Evolutionary conservation across 2,888 invertebrate genomes (phyloP).

Genomic region (Pristionchus fissidentatus): DNA sequence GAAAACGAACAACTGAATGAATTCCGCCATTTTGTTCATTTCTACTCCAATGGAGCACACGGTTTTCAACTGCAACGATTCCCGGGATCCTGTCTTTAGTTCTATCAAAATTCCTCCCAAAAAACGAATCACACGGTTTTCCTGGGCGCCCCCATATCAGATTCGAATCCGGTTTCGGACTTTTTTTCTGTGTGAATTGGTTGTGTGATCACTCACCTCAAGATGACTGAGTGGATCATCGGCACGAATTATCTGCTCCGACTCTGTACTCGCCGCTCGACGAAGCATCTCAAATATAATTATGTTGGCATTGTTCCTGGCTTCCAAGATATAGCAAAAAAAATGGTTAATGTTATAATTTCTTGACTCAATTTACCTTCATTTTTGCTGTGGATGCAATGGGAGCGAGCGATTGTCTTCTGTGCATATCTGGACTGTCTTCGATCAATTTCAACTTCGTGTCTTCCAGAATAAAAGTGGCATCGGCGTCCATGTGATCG

Average conservation of each 20-base stretch:
- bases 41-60: too few species aligned
- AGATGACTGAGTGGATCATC: conserved; percentile 50
- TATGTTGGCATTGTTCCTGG: too few species aligned
- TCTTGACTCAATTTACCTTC: too few species aligned
- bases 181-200: conserved; percentile 33
- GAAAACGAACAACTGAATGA: too few species aligned
- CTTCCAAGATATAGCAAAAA: neutral
- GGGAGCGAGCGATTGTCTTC: conserved; percentile 39
- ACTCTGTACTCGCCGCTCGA: conserved; percentile 73
- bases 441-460: conserved; percentile 71
- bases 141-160: too few species aligned
- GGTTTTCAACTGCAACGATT: too few species aligned
- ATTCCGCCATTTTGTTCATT: neutral
- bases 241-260: conserved; percentile 58
- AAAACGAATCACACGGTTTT: neutral
- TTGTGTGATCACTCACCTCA: neutral
- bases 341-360: neutral
- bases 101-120: too few species aligned
- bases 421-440: conserved; percentile 31
- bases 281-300: conserved; percentile 67
- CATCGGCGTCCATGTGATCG: conserved; percentile 57
- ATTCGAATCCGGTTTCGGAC: neutral
- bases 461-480: conserved; percentile 74
- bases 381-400: conserved; percentile 22
- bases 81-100: too few species aligned